Evolutionary conservation across 2,888 invertebrate genomes (phyloP).

Genomic region (Torymus tubicola): DNA sequence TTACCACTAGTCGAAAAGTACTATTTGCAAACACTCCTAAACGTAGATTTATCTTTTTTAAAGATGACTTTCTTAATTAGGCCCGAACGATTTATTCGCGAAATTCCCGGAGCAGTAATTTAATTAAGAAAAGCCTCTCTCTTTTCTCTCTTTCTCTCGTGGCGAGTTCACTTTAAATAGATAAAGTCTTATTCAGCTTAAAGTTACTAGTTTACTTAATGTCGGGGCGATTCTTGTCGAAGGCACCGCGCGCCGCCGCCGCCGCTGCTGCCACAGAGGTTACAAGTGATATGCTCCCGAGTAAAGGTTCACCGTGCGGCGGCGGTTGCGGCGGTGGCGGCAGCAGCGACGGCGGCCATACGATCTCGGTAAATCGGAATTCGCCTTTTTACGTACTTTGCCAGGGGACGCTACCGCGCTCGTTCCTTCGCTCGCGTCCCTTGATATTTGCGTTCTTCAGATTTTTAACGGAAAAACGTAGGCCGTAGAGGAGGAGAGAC

Average conservation of each 20-base stretch:
- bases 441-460: conserved; percentile 48
- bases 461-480: conserved; percentile 47
- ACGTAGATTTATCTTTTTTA: conserved; percentile 39
- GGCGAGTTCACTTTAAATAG: conserved; percentile 17
- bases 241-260: conserved; percentile 11
- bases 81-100: conserved; percentile 35
- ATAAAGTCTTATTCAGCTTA: conserved; percentile 49
- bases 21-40: conserved; percentile 22
- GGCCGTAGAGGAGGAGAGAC: background rate
- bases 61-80: conserved; percentile 36
- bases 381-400: conserved; percentile 43
- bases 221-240: conserved; percentile 43
- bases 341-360: background rate
- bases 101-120: conserved; percentile 27
- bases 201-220: conserved; percentile 44
- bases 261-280: background rate
- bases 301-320: conserved; percentile 25
- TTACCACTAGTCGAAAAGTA: background rate
- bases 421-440: conserved; percentile 23
- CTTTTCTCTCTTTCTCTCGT: background rate
- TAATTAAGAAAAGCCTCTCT: conserved; percentile 33
- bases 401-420: conserved; percentile 16
- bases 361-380: conserved; percentile 52
- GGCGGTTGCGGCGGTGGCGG: background rate
- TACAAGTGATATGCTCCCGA: conserved; percentile 35